These are phyloP conservation scores for Falco columbarius DNA, from an alignment of 2,797 vertebrate species.

Conservation along the genomic window DNA sequence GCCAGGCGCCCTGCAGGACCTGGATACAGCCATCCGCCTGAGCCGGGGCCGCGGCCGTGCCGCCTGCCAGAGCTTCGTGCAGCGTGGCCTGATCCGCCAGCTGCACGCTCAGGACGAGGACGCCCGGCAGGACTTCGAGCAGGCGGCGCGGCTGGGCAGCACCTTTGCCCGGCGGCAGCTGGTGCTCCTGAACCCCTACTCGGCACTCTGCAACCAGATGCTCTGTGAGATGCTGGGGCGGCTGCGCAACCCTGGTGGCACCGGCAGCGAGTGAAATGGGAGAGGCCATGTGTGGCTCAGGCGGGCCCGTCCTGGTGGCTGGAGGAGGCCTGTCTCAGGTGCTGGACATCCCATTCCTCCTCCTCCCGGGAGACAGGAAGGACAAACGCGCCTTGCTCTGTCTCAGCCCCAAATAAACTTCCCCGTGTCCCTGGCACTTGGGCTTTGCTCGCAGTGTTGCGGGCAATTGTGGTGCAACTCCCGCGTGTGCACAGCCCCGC, in stretches of 20 bases:
- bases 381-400: not conserved
- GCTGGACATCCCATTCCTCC: no score
- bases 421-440: not conserved
- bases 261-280: not conserved
- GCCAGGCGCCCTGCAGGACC: conserved; percentile 87
- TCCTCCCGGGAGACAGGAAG: not conserved
- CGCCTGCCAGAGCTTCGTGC: conserved; percentile 90
- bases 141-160: conserved; percentile 86
- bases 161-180: conserved; percentile 89
- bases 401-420: not conserved
- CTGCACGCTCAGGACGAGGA: conserved; percentile 78
- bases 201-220: conserved; percentile 97
- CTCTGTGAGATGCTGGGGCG: conserved; percentile 86
- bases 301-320: fast-evolving
- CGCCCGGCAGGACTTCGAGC: conserved; percentile 84
- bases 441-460: not conserved
- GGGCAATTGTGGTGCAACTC: fast-evolving
- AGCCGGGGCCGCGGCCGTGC: conserved; percentile 79
- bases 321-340: fast-evolving
- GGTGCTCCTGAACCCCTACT: conserved; percentile 89
- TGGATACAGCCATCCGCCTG: conserved; percentile 84
- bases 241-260: conserved; percentile 76
- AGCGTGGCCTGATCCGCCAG: conserved; percentile 87
- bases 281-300: not conserved
- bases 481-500: fast-evolving